Percentiles rank a stretch among this genome's conserved stretches.
phyloP scores from a whole-genome alignment of 2,113 vertebrate genomes.

The Suricata suricatta region DNA sequence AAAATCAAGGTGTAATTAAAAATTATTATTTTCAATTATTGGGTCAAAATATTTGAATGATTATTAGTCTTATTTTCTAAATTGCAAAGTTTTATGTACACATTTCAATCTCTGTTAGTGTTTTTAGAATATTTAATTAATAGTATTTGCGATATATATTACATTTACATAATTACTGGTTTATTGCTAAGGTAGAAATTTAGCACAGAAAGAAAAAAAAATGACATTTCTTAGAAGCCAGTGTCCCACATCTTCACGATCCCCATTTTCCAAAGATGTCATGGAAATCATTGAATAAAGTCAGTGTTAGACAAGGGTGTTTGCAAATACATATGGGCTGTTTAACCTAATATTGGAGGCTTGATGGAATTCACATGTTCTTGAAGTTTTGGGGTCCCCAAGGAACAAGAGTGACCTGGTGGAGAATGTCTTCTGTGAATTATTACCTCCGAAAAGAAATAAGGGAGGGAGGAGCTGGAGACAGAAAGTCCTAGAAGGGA shows the following conservation, averaged over 20 bases:
- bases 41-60: conserved; percentile 28
- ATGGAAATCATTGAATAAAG: background rate
- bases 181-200: background rate
- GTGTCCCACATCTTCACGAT: background rate
- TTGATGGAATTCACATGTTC: background rate
- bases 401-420: background rate
- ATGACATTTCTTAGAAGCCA: background rate
- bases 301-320: background rate
- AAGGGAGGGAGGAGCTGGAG: background rate
- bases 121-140: conserved; percentile 5
- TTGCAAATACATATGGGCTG: background rate
- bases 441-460: background rate
- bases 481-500: background rate
- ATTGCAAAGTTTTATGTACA: background rate
- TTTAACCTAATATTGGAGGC: background rate
- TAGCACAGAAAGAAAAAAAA: background rate
- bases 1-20: background rate
- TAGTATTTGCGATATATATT: background rate
- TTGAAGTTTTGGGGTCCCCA: background rate
- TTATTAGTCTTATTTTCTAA: background rate
- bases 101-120: background rate
- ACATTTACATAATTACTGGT: background rate
- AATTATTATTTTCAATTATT: background rate
- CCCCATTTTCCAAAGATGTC: background rate
- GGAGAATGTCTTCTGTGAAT: background rate